Percentiles rank a stretch among this genome's conserved stretches.
phyloP scores from a whole-genome alignment of 2,113 vertebrate species.

The Poeciliopsis turrubarensis region DNA sequence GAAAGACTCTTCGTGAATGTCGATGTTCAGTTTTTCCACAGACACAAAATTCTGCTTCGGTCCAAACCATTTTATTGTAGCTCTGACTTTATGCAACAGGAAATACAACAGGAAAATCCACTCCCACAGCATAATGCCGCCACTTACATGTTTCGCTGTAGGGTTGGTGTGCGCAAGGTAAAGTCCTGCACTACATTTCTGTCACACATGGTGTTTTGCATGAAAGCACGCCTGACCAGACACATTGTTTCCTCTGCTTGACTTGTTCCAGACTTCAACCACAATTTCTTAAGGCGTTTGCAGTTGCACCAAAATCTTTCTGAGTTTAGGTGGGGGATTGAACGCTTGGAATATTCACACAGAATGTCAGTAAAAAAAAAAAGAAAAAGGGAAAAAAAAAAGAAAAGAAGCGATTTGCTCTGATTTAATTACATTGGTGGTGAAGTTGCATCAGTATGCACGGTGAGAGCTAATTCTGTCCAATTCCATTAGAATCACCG shows the following conservation, averaged over 20 bases:
- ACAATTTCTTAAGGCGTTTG: neutral
- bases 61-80: too few relatives aligned
- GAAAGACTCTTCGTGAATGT: neutral
- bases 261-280: neutral
- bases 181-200: neutral
- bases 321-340: neutral
- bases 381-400: neutral
- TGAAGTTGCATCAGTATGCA: conserved; percentile 33
- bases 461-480: conserved; percentile 41
- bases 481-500: conserved; percentile 49
- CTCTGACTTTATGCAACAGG: too few relatives aligned
- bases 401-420: conserved; percentile 6
- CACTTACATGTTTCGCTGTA: neutral
- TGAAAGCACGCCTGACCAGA: too few relatives aligned
- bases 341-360: neutral
- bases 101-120: too few relatives aligned
- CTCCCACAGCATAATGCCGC: neutral
- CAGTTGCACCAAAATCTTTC: neutral
- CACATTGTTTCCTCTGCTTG: neutral
- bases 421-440: conserved; percentile 38
- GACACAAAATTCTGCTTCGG: neutral
- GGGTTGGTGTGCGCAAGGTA: neutral
- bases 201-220: too few relatives aligned
- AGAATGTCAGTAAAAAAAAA: neutral
- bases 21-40: neutral